Evolutionary conservation across 2,113 vertebrate species (phyloP).

Genomic region (Ptilorrhoa leucosticta): DNA sequence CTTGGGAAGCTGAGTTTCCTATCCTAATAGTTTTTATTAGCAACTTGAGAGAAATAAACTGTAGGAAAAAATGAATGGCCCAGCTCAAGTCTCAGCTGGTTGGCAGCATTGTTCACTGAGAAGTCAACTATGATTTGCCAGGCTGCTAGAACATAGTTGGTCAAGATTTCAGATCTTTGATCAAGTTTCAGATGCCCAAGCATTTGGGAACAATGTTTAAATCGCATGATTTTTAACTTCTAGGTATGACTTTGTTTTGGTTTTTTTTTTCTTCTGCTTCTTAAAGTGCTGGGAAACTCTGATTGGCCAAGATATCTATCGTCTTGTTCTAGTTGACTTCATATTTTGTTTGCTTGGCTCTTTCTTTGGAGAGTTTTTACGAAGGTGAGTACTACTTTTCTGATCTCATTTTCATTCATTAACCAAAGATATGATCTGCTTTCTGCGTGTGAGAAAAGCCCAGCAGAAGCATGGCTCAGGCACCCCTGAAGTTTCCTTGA

Average conservation of each 20-base stretch:
- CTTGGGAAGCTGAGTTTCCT: not conserved
- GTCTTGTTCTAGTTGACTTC: conserved; percentile 89
- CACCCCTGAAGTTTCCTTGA: not conserved
- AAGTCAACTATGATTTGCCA: not conserved
- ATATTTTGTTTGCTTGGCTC: conserved; percentile 87
- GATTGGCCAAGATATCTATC: conserved; percentile 91
- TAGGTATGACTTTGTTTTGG: not conserved
- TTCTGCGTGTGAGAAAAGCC: not conserved
- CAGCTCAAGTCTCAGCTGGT: not conserved
- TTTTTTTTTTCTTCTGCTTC: not conserved
- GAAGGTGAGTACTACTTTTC: conserved; percentile 75
- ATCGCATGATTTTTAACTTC: not conserved
- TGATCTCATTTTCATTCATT: not conserved
- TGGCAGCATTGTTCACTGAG: not conserved
- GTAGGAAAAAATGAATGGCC: not conserved
- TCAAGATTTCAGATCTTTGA: not conserved
- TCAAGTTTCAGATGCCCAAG: not conserved
- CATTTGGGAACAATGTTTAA: not conserved
- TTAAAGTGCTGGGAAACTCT: conserved; percentile 91
- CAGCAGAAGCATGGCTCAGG: not conserved
- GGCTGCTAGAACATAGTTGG: not conserved
- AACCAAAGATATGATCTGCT: not conserved
- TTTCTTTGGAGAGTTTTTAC: conserved; percentile 91
- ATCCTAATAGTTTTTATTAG: not conserved
- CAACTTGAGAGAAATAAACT: not conserved